phyloP scores from a whole-genome alignment of 2,113 vertebrate genomes.

The Pitta sordida region DNA sequence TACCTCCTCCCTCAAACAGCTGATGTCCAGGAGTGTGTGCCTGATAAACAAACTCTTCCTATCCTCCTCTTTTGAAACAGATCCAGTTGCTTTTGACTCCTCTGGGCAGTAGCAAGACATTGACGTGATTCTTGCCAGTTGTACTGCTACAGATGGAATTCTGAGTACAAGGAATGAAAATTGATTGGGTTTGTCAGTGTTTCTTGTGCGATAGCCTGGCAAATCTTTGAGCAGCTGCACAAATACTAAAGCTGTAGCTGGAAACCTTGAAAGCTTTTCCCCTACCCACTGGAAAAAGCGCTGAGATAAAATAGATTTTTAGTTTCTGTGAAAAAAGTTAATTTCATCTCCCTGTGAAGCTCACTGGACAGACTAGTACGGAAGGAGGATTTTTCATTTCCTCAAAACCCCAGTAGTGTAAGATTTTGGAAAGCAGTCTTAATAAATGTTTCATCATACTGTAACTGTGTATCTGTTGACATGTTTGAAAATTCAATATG shows the following conservation, averaged over 20 bases:
- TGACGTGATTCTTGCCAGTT: neutral
- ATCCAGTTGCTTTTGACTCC: neutral
- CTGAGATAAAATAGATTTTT: neutral
- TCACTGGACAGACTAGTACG: neutral
- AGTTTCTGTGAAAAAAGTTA: neutral
- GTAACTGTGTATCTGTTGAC: neutral
- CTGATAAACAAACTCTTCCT: too few species aligned
- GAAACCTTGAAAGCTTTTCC: neutral
- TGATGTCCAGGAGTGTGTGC: too few species aligned
- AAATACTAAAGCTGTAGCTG: neutral
- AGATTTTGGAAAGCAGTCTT: neutral
- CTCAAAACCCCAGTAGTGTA: neutral
- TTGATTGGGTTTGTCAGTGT: neutral
- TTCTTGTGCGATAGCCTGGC: neutral
- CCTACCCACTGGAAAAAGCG: neutral
- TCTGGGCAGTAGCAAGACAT: neutral
- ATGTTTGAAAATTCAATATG: neutral
- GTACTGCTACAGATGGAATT: neutral
- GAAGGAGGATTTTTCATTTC: neutral
- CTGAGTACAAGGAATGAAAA: neutral
- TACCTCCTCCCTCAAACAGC: too few species aligned
- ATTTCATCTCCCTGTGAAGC: neutral
- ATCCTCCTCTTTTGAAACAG: too few species aligned
- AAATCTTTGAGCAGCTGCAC: neutral
- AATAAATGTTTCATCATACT: neutral